phyloP scores from a whole-genome alignment of 53 echinoderm and acorn worm species.

The Patiria pectinifera region DNA sequence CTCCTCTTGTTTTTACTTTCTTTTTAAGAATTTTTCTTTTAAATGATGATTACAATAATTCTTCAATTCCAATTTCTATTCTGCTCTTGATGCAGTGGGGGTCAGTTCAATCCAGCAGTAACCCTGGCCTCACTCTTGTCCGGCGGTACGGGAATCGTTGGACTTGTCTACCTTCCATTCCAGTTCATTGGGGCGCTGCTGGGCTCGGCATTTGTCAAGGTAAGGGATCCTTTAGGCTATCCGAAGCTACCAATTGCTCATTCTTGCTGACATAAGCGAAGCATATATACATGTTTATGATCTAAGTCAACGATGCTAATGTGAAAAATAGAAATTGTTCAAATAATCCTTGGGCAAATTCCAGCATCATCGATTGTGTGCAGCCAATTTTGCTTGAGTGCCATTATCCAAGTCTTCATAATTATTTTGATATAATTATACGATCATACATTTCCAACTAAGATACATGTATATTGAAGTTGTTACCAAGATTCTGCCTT shows the following conservation, averaged over 20 bases:
- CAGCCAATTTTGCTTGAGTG: too few species aligned
- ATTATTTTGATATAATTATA: too few species aligned
- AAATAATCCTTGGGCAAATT: too few species aligned
- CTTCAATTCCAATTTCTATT: background rate
- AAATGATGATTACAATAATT: too few species aligned
- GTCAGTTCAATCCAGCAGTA: constrained; percentile 89
- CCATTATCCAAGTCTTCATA: too few species aligned
- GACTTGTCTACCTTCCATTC: constrained; percentile 75
- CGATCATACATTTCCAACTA: too few species aligned
- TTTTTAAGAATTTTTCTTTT: background rate
- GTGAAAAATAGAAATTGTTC: too few species aligned
- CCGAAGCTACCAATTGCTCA: background rate
- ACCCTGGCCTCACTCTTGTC: constrained; percentile 75
- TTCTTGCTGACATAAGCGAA: background rate
- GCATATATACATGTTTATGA: too few species aligned
- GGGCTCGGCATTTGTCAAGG: constrained; percentile 85
- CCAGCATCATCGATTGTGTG: too few species aligned
- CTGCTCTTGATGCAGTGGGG: constrained; percentile 69
- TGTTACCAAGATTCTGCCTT: too few species aligned
- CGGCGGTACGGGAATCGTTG: constrained; percentile 79
- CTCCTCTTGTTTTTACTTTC: background rate
- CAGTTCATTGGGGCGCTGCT: constrained; percentile 83
- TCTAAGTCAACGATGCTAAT: too few species aligned
- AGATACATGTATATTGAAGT: too few species aligned
- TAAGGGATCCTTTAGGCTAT: background rate